Evolutionary conservation across 2,888 invertebrate species (phyloP).

Genomic region (Selenia dentaria): DNA sequence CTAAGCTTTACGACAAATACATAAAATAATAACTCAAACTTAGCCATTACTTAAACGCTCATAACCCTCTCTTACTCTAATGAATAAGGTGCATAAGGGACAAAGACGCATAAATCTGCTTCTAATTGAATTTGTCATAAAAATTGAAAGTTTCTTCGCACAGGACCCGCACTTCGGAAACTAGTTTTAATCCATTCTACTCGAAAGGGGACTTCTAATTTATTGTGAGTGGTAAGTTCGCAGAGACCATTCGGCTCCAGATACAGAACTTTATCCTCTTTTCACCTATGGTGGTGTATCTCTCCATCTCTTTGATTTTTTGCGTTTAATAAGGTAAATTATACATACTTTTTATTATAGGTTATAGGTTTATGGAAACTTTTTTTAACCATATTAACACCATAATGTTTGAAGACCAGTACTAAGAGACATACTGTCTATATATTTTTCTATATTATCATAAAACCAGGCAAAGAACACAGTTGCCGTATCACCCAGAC

Average conservation of each 20-base stretch:
- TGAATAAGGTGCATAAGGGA: conserved; percentile 55
- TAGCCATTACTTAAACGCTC: background rate
- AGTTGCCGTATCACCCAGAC: too few relatives aligned
- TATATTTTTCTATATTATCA: too few relatives aligned
- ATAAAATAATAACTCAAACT: background rate
- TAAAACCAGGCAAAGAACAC: too few relatives aligned
- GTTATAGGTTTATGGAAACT: too few relatives aligned
- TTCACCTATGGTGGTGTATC: conserved; percentile 66
- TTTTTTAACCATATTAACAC: too few relatives aligned
- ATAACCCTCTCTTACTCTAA: conserved; percentile 50
- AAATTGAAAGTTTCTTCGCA: conserved; percentile 79
- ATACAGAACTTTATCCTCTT: conserved; percentile 66
- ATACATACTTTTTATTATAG: too few relatives aligned
- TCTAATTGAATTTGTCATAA: conserved; percentile 82
- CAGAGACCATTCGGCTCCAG: conserved; percentile 57
- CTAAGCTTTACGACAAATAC: background rate
- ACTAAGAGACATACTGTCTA: too few relatives aligned
- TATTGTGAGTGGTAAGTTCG: conserved; percentile 82
- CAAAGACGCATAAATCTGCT: conserved; percentile 69
- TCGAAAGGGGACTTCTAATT: conserved; percentile 79
- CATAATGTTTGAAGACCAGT: too few relatives aligned
- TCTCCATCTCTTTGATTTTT: conserved; percentile 62
- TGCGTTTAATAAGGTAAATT: conserved; percentile 54
- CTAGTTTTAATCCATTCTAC: conserved; percentile 82
- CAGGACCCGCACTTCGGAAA: conserved; percentile 68